phyloP scores from a whole-genome alignment of 2,797 vertebrate genomes.

The Xenentodon cancila region DNA sequence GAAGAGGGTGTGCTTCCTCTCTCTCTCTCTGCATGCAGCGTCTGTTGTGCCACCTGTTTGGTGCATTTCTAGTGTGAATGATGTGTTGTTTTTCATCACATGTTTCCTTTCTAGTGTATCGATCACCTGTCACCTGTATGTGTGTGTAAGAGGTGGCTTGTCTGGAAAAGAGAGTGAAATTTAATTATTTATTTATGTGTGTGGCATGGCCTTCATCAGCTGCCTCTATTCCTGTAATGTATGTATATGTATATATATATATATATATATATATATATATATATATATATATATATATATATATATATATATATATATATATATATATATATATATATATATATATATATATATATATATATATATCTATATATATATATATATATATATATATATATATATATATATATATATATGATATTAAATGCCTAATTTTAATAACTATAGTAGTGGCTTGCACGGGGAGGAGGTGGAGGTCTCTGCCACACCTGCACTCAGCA shows the following conservation, averaged over 20 bases:
- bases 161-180: conserved; percentile 1
- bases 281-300: too few species aligned
- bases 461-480: conserved; percentile 9
- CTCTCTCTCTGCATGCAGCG: background rate
- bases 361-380: too few species aligned
- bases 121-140: conserved; percentile 32
- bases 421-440: conserved; percentile 44
- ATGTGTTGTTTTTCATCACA: conserved; percentile 30
- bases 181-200: conserved; percentile 3
- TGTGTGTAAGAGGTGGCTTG: background rate
- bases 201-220: conserved; percentile 12
- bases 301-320: too few species aligned
- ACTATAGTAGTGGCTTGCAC: conserved; percentile 23
- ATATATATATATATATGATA: too few species aligned
- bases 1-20: too few species aligned
- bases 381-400: too few species aligned
- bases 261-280: too few species aligned
- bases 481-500: conserved; percentile 9
- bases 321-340: too few species aligned
- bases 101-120: conserved; percentile 11
- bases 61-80: conserved; percentile 3
- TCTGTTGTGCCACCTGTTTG: conserved; percentile 40
- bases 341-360: too few species aligned
- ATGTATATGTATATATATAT: background rate
- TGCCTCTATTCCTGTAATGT: conserved; percentile 1